Conservation (phyloP, 2,797 vertebrate genomes). For the Myotis planiceps region DNA sequence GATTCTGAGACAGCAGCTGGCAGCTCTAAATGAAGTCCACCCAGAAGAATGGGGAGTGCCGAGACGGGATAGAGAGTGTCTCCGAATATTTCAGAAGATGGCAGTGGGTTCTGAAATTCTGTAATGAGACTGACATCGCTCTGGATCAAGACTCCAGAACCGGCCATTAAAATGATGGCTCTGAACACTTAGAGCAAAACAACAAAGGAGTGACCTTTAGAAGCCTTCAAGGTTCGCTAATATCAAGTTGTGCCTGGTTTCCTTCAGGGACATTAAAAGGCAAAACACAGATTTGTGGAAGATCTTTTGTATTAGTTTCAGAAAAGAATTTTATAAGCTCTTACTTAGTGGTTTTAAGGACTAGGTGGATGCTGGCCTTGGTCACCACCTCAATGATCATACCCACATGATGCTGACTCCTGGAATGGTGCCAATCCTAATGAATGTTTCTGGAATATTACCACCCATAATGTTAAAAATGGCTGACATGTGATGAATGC, state of each 20-base stretch:
- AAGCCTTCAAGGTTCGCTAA: conserved; percentile 46
- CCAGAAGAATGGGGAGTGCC: neutral
- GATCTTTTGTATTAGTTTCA: neutral
- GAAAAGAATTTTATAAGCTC: neutral
- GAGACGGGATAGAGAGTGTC: neutral
- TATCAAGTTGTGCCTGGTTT: conserved; percentile 38
- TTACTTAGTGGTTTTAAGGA: neutral
- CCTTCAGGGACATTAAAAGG: conserved; percentile 38
- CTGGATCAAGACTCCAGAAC: conserved; percentile 60
- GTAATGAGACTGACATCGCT: conserved; percentile 40
- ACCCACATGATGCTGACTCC: neutral
- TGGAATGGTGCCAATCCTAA: neutral
- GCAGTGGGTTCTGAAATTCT: neutral
- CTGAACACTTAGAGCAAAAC: conserved; percentile 17
- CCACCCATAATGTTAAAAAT: neutral
- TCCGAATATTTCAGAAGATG: neutral
- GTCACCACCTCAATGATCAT: neutral
- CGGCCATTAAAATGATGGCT: conserved; percentile 21
- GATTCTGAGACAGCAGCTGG: neutral
- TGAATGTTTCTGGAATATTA: conserved; percentile 7
- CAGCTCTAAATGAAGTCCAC: neutral
- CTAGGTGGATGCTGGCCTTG: neutral
- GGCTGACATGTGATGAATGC: neutral
- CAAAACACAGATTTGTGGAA: neutral
- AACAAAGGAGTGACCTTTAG: neutral